Conservation (phyloP, 2,797 vertebrate species). For the Florisuga fusca region DNA sequence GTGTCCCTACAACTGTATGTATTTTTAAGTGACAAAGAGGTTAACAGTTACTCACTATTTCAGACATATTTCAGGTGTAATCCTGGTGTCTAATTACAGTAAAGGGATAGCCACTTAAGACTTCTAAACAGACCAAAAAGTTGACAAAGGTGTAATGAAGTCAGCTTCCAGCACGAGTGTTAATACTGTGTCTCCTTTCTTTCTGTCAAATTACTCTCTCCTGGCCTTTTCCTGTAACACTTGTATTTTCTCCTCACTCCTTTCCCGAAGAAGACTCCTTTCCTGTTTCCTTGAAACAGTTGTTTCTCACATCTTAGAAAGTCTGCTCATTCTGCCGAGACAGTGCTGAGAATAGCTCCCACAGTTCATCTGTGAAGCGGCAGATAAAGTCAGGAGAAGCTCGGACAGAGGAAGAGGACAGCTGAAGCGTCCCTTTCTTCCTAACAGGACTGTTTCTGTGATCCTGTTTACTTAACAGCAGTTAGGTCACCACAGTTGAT, state of each 20-base stretch:
- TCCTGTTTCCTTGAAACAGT: neutral
- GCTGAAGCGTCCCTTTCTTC: neutral
- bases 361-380: neutral
- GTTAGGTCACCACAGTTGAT: neutral
- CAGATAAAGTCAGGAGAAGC: rapidly evolving
- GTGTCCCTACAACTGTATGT: neutral
- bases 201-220: neutral
- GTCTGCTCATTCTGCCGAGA: neutral
- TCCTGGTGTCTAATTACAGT: neutral
- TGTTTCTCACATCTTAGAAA: neutral
- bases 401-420: neutral
- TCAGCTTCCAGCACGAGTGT: neutral
- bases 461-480: neutral
- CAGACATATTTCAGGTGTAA: neutral
- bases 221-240: neutral
- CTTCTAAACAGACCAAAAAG: neutral
- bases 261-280: neutral
- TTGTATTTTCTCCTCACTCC: neutral
- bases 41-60: neutral
- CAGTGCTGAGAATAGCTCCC: neutral
- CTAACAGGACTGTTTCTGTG: neutral
- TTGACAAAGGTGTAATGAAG: neutral
- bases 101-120: neutral
- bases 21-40: neutral
- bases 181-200: neutral